Evolutionary conservation across 2,888 invertebrate species (phyloP), one percentile per base, ranked within the genome.

Genomic region (Onthophagus sagittarius): DNA sequence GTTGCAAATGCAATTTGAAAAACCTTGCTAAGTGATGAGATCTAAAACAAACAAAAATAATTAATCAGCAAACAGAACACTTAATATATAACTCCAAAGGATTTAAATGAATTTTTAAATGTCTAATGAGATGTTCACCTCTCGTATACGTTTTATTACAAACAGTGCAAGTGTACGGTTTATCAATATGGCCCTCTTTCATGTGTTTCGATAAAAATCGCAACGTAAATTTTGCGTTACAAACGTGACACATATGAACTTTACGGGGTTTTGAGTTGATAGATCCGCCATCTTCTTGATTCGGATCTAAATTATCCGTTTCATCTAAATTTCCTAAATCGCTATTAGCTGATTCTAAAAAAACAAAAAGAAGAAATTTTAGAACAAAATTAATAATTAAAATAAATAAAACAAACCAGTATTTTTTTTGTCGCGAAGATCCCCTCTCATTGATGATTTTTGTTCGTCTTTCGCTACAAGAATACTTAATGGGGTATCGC

Each of bases 21-120:
- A 92, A 92, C 71, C 90, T 88, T 0, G 89, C 89, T 7, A 92
- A 85, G 79, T 90, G 88, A 77, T 91, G 91, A 70, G 89, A 88
- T 83, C 91, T 90, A 81, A 79, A 67, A 67, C 5, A 67, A 67
- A 23, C 31, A 67, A n/a, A 78, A 85, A 85, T 31, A 81, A 80
- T 67, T 82, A 80, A 70, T 84, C 84, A 75, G n/a, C 86, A 86
- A 69, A 86, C 84, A 0, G 86, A 85, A 79, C 86, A 86, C 75
- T 84, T 84, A 74, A 84, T 79, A 13, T 76, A 63, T 63, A 76
- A 76, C 71, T 79, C 80, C 2, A 77, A 77, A 62, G 75, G 73
- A 69, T 77, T 79, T 73, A 84, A 81, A 76, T 86, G 85, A 5
- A 83, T 80, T 77, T 85, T 85, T 23, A 86, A 78, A 78, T 86